phyloP scores from a whole-genome alignment of 2,888 invertebrate genomes.

The Callyntrura guangdongensis region DNA sequence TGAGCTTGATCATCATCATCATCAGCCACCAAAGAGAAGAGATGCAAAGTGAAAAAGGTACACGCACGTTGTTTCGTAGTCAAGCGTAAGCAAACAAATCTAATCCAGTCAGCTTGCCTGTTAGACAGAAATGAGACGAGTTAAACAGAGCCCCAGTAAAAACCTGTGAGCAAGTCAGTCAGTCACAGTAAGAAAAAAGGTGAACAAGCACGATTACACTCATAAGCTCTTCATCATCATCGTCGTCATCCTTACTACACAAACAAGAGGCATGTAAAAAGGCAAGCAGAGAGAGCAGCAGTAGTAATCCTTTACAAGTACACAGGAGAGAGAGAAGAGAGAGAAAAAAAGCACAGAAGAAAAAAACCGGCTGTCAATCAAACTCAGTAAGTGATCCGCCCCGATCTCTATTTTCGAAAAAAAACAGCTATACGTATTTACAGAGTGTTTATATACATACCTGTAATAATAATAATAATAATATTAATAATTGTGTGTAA shows the following conservation, averaged over 20 bases:
- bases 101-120: constrained; percentile 58
- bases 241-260: too few relatives aligned
- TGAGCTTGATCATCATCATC: constrained; percentile 19
- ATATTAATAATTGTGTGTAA: background rate
- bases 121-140: constrained; percentile 69
- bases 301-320: constrained; percentile 74
- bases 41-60: constrained; percentile 30
- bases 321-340: too few relatives aligned
- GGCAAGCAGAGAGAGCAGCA: constrained; percentile 27
- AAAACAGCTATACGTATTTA: constrained; percentile 57
- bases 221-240: constrained; percentile 46
- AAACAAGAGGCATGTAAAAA: constrained; percentile 9
- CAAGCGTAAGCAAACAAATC: constrained; percentile 62
- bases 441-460: constrained; percentile 32
- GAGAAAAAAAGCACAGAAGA: constrained; percentile 45
- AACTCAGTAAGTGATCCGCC: constrained; percentile 79
- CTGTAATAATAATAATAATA: too few relatives aligned
- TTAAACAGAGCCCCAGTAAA: constrained; percentile 30
- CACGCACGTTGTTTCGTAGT: constrained; percentile 44
- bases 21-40: background rate
- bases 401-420: constrained; percentile 77
- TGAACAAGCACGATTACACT: constrained; percentile 69
- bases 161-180: constrained; percentile 53
- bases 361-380: constrained; percentile 80
- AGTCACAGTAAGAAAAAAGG: constrained; percentile 67